Percentiles rank a stretch among this genome's conserved stretches.
phyloP scores from a whole-genome alignment of 1,140 invertebrate species.

The Pseudomyrmex pallidus region DNA sequence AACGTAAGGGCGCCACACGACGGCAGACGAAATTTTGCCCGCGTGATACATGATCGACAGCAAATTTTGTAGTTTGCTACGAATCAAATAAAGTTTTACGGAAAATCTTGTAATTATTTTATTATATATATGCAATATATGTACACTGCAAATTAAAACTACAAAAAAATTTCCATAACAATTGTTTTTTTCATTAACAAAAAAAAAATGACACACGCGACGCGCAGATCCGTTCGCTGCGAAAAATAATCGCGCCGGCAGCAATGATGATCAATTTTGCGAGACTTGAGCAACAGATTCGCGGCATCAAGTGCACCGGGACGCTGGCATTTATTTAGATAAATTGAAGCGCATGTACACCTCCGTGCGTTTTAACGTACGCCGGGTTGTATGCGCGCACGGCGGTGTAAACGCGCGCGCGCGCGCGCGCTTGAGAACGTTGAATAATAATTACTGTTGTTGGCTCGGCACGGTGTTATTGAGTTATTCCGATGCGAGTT shows the following conservation, averaged over 20 bases:
- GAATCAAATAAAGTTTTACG: no score
- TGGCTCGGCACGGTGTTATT: slow-evolving; percentile 80
- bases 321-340: slow-evolving; percentile 43
- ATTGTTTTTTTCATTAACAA: background rate
- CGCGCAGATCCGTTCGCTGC: background rate
- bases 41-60: background rate
- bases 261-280: background rate
- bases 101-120: background rate
- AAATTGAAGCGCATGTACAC: slow-evolving; percentile 65
- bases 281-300: background rate
- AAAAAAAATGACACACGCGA: background rate
- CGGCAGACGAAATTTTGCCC: slow-evolving; percentile 30
- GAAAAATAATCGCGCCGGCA: slow-evolving; percentile 6
- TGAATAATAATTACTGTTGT: slow-evolving; percentile 84
- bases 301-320: background rate
- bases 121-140: no score
- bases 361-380: background rate
- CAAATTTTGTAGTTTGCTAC: slow-evolving; percentile 9
- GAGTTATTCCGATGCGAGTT: slow-evolving; percentile 84
- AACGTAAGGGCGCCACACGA: slow-evolving; percentile 55
- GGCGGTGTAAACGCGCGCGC: background rate
- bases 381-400: background rate
- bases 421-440: slow-evolving; percentile 59
- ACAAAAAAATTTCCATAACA: no score
- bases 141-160: background rate